These are phyloP conservation scores for Nibea albiflora DNA, from an alignment of 2,113 vertebrate genomes.

Conservation along the genomic window DNA sequence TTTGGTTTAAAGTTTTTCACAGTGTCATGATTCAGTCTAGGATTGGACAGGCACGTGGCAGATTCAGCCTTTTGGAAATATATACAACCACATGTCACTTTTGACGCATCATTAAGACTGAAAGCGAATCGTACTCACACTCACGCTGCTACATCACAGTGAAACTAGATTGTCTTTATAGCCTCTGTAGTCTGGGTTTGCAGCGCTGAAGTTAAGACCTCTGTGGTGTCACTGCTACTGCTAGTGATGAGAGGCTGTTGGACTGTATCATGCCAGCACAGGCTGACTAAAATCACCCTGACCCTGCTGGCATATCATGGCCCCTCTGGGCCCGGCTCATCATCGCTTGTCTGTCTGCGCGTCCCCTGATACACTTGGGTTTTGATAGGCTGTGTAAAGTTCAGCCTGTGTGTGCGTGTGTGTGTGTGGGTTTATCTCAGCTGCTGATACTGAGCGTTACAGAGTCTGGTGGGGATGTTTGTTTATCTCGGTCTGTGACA, in stretches of 20 bases:
- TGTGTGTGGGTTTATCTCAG: conserved; percentile 45
- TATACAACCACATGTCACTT: too few relatives aligned
- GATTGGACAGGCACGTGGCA: too few relatives aligned
- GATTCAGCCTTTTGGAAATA: too few relatives aligned
- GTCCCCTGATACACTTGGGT: conserved; percentile 67
- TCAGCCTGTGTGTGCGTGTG: conserved; percentile 43
- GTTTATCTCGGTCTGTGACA: conserved; percentile 61
- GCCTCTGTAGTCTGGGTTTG: background rate
- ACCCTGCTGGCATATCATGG: conserved; percentile 55
- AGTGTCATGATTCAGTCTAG: background rate
- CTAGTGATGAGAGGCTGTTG: conserved; percentile 31
- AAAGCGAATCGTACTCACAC: background rate
- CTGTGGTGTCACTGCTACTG: conserved; percentile 15
- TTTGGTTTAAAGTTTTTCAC: background rate
- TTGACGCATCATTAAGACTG: background rate
- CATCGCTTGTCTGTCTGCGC: conserved; percentile 61
- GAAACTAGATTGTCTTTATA: background rate
- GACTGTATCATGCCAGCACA: conserved; percentile 20
- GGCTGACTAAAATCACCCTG: conserved; percentile 54
- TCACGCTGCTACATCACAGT: background rate
- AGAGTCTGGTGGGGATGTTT: conserved; percentile 48
- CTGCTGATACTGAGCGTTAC: conserved; percentile 43
- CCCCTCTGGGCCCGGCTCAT: conserved; percentile 55
- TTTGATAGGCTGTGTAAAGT: conserved; percentile 68
- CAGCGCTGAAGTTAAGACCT: conserved; percentile 8